Base-by-base conservation (phyloP, 1,140 invertebrate genomes). In the Formica exsecta region DNA sequence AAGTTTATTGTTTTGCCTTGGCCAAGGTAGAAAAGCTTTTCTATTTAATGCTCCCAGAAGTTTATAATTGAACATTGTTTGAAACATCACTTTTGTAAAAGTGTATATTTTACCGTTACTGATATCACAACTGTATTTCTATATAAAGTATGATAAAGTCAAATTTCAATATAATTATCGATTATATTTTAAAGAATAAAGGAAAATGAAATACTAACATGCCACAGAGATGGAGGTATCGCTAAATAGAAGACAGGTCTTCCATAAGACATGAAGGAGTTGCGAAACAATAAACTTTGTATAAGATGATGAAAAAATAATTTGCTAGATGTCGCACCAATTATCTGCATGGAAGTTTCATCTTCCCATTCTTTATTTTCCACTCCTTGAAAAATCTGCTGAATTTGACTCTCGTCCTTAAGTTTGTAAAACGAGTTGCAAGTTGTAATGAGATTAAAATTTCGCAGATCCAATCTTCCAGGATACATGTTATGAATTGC, bases 1-100 rank as follows among this genome's bases (percentile, higher is more conserved):
- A 7, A 0, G 1, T 77, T 70, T 54, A 0, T 68, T 5, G 5
- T 22, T 61, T 29, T 38, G n/a, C 65, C 3, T 19, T 25, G 54
- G 44, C 90, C 73, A 91, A 61, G 92, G 93, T 66, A 92, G 48
- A 74, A 93, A 94, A 29, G 85, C 79, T 22, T 90, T 68, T 57
- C 92, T 92, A 2, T 91, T 71, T 16, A 95, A 7, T 44, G 41
- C 32, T 11, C 92, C 94, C 57, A 94, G 70, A 9, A 86, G 3
- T 68, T 91, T 64, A 38, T 66, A 91, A 65, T 94, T 36, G 86
- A 95, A 95, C 54, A 94, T 70, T 9, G 77, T 62, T 75, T 93
- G 83, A 79, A 94, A 92, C 19, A 94, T 73, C 3, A 93, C 48
- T 36, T 84, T 65, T 22, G 1, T 51, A 9, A 32, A 3, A n/a